Conservation (phyloP, 2,888 invertebrate genomes). For the Myathropa florea region DNA sequence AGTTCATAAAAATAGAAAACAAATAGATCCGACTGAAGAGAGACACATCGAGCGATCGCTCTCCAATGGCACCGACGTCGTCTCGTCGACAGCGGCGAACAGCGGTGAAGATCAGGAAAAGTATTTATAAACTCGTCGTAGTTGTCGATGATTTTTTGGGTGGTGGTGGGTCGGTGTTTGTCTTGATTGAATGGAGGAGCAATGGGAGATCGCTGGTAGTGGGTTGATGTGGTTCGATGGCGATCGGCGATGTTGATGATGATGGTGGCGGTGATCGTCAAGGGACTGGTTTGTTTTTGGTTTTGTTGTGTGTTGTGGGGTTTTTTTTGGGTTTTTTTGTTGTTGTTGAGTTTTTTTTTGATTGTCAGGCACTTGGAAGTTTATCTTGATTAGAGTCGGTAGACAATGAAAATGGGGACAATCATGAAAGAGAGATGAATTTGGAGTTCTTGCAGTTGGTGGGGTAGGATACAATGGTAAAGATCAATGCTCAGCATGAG, state of each 20-base stretch:
- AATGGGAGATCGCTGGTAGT: conserved; percentile 34
- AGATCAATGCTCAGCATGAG: conserved; percentile 38
- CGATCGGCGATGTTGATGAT: neutral
- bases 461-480: conserved; percentile 14
- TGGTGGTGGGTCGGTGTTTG: neutral
- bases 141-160: neutral
- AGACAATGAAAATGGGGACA: conserved; percentile 60
- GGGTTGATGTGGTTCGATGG: conserved; percentile 29
- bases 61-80: conserved; percentile 30
- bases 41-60: conserved; percentile 27
- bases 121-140: conserved; percentile 24
- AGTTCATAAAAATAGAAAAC: conserved; percentile 70
- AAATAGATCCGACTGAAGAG: conserved; percentile 13
- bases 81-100: neutral
- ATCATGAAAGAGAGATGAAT: conserved; percentile 27
- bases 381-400: conserved; percentile 40
- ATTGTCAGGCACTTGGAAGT: conserved; percentile 58
- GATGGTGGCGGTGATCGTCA: conserved; percentile 45
- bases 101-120: conserved; percentile 59
- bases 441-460: neutral
- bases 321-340: too few species aligned
- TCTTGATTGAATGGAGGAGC: conserved; percentile 49
- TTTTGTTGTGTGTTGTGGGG: neutral
- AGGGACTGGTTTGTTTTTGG: conserved; percentile 60
- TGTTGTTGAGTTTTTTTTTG: conserved; percentile 23